Evolutionary conservation across 2,888 invertebrate genomes (phyloP).

Genomic region (Entomobrya multifasciata): DNA sequence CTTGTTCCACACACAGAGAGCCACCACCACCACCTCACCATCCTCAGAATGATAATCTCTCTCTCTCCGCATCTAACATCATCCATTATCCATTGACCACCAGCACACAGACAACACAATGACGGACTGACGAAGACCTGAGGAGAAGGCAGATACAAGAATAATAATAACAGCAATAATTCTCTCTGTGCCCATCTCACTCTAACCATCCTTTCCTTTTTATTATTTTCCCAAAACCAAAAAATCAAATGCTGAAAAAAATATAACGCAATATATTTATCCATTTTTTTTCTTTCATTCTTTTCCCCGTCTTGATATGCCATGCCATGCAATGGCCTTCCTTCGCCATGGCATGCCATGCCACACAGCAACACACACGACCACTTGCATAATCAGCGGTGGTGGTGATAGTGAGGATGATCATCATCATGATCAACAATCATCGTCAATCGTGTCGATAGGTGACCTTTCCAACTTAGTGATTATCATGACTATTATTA

Average conservation of each 20-base stretch:
- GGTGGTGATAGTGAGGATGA: conserved; percentile 19
- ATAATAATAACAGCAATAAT: conserved; percentile 57
- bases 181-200: not conserved
- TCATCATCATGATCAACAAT: not conserved
- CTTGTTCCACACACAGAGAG: conserved; percentile 55
- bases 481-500: conserved; percentile 8
- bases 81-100: conserved; percentile 74
- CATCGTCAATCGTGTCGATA: conserved; percentile 17
- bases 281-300: conserved; percentile 11
- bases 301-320: conserved; percentile 6
- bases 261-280: not conserved
- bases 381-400: conserved; percentile 42
- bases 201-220: not conserved
- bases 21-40: not conserved
- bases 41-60: too few species aligned
- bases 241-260: too few species aligned
- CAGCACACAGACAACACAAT: conserved; percentile 73
- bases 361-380: conserved; percentile 40
- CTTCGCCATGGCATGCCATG: conserved; percentile 1
- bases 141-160: conserved; percentile 57
- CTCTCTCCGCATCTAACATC: conserved; percentile 37
- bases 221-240: conserved; percentile 26
- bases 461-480: conserved; percentile 50
- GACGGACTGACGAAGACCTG: conserved; percentile 69
- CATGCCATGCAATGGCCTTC: conserved; percentile 11